Conservation (phyloP, 35 echinoderm and acorn worm genomes). For the Amphiura filiformis region DNA sequence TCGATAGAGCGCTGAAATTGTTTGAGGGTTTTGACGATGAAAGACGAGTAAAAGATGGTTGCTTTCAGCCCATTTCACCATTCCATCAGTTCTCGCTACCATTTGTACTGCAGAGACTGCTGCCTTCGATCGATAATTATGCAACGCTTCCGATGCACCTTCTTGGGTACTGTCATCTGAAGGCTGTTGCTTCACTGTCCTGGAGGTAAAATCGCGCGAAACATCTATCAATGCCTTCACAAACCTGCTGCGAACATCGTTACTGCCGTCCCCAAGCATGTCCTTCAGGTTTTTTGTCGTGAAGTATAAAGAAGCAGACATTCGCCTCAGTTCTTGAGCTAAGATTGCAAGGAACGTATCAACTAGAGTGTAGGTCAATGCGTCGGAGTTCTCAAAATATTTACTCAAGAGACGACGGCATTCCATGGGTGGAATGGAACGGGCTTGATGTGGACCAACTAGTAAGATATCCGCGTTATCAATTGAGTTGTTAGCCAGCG, state of each 20-base stretch:
- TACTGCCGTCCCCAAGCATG: constrained; percentile 18
- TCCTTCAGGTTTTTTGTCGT: not conserved
- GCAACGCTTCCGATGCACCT: constrained; percentile 4
- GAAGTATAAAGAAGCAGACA: constrained; percentile 33
- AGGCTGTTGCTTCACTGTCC: not conserved
- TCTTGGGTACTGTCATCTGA: not conserved
- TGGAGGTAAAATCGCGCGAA: constrained; percentile 16
- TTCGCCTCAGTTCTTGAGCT: not conserved
- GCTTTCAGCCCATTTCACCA: constrained; percentile 46
- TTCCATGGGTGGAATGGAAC: not conserved
- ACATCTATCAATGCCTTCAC: constrained; percentile 15
- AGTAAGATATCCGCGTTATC: constrained; percentile 12
- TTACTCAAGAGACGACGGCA: constrained; percentile 7
- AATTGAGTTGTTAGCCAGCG: not conserved
- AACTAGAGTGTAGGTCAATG: constrained; percentile 19
- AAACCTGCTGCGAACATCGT: constrained; percentile 17
- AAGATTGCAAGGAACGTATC: constrained; percentile 19
- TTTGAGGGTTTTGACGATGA: constrained; percentile 33
- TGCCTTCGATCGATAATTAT: not conserved
- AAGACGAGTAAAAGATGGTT: constrained; percentile 39
- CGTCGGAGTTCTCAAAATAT: not conserved
- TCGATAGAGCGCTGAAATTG: constrained; percentile 32
- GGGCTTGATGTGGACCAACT: not conserved
- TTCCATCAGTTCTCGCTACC: constrained; percentile 24
- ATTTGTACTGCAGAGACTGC: constrained; percentile 16